phyloP scores from a whole-genome alignment of 1,140 invertebrate species.

The Zeugodacus cucurbitae region DNA sequence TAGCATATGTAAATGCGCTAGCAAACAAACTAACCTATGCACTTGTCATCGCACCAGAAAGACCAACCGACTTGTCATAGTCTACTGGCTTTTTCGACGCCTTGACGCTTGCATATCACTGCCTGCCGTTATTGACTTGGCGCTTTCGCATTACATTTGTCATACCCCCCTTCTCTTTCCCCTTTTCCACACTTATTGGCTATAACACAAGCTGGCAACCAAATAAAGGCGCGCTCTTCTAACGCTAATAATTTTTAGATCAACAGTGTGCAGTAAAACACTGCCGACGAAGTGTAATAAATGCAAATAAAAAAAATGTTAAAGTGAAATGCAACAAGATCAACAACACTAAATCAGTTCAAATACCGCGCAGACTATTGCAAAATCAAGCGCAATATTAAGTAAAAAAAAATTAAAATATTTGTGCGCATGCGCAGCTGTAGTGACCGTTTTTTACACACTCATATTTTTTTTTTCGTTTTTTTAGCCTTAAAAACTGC shows the following conservation, averaged over 20 bases:
- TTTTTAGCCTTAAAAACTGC: not conserved
- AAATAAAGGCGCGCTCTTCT: constrained; percentile 54
- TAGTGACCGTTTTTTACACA: not conserved
- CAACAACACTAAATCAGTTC: not conserved
- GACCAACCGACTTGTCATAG: constrained; percentile 32
- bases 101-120: not conserved
- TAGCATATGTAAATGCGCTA: not conserved
- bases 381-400: not conserved
- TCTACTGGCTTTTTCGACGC: not conserved
- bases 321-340: constrained; percentile 15
- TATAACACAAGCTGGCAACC: not conserved
- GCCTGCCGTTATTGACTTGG: not conserved
- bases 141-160: not conserved
- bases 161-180: not conserved
- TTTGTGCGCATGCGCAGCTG: not conserved
- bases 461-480: not conserved
- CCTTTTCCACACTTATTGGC: not conserved
- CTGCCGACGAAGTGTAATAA: not conserved
- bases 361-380: not conserved
- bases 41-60: constrained; percentile 32
- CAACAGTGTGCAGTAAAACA: constrained; percentile 39
- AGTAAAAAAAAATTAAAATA: not conserved
- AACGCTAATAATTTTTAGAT: constrained; percentile 44
- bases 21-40: not conserved
- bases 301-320: not conserved